Base-by-base conservation (phyloP, 1,140 invertebrate species). In the Daktulosphaira vitifoliae region DNA sequence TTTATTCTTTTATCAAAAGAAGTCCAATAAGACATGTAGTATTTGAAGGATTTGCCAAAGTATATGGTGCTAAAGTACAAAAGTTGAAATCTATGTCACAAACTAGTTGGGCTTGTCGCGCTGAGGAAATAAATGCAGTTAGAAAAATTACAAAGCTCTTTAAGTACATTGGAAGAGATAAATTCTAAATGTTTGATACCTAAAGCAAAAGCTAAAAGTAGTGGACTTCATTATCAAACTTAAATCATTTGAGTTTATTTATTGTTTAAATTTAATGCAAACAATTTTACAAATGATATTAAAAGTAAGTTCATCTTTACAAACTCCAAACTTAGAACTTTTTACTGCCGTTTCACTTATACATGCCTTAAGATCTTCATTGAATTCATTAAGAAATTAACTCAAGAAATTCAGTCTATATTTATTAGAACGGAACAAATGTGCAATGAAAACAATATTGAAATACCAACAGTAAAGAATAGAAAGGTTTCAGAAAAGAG, bases 1-100 rank as follows among this genome's bases (percentile, higher is more conserved):
- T 68, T 15, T 68, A 37, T 39, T 50, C n/a, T n/a, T 68, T 65
- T 8, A 53, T 68, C 26, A 50, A 68, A 68, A 67, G 67, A 25
- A 69, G 67, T 66, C 67, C 67, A 50, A 69, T 37, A 15, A 50
- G 65, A 48, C 66, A 67, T 67, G 53, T 44, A 38, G 44, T 46
- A 33, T 67, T 65, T 65, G 54, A 68, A 26, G 38, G 50, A 33
- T 46, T 66, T 13, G 52, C 38, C 23, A 67, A 59, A 50, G 20
- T 16, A 59, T 48, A 38, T 20, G 25, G 39, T 38, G 26, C n/a
- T 22, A 66, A 66, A 66, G n/a, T 66, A 16, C 54, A 59, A 22
- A 66, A 18, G 15, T 39, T 66, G 13, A 68, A 66, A 66, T 68
- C 67, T 2, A 52, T 26, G 66, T 26, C 65, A 52, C n/a, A 64